A percentile compares a stretch with the other conserved stretches of the same genome.
phyloP scores from a whole-genome alignment of 2,888 invertebrate species.

The Adineta ricciae region DNA sequence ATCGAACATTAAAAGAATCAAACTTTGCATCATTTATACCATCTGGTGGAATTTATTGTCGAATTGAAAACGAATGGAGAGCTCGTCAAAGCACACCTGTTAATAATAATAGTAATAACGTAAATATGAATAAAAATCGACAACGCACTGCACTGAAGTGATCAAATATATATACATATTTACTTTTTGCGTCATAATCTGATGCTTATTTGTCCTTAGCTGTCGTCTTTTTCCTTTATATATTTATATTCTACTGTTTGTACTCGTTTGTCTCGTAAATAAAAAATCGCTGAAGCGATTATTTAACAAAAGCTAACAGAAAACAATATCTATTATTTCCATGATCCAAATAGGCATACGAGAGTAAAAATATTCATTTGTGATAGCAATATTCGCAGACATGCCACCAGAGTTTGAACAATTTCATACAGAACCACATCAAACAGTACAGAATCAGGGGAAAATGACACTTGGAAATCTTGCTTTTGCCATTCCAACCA shows the following conservation, averaged over 20 bases:
- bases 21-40: neutral
- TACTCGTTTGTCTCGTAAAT: neutral
- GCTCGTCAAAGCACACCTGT: neutral
- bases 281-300: neutral
- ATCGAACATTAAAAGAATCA: neutral
- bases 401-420: too few relatives aligned
- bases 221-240: neutral
- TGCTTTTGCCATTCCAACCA: too few relatives aligned
- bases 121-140: neutral
- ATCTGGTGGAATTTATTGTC: conserved; percentile 28
- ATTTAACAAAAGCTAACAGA: neutral
- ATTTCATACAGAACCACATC: too few relatives aligned
- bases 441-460: too few relatives aligned
- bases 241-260: neutral
- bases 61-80: conserved; percentile 28
- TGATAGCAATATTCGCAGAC: too few relatives aligned
- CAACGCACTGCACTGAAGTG: neutral
- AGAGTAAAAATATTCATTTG: too few relatives aligned
- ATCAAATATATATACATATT: neutral
- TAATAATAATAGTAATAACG: neutral
- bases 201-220: neutral
- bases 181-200: neutral
- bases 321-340: too few relatives aligned
- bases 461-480: too few relatives aligned
- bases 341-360: too few relatives aligned